Conservation (phyloP, 2,888 invertebrate genomes). For the Yponomeuta sedellus region DNA sequence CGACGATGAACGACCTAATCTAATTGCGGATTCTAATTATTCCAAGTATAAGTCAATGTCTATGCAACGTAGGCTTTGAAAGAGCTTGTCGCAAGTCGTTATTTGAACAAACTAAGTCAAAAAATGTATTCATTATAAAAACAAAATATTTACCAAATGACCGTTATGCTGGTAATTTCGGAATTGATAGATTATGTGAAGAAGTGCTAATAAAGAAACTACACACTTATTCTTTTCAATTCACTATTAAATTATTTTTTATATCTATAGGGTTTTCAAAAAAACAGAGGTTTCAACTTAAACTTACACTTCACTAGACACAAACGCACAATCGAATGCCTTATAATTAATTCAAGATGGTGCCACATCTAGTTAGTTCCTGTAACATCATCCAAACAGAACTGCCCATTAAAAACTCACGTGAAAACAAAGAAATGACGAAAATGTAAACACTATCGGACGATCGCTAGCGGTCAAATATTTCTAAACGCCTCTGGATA, state of each 20-base stretch:
- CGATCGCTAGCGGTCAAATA: conserved; percentile 7
- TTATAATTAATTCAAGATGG: not conserved
- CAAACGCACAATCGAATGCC: too few species aligned
- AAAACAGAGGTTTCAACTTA: too few species aligned
- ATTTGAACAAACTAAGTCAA: too few species aligned
- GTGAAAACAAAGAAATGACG: conserved; percentile 14
- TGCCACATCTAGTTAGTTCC: not conserved
- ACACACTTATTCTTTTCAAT: too few species aligned
- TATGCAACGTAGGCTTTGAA: not conserved
- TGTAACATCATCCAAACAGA: not conserved
- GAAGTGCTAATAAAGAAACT: too few species aligned
- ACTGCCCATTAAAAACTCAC: not conserved
- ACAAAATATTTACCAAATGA: too few species aligned
- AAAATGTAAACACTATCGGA: conserved; percentile 3
- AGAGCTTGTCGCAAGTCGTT: not conserved
- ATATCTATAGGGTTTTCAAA: too few species aligned
- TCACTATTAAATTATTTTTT: too few species aligned
- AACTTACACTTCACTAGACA: too few species aligned
- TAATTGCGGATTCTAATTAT: conserved; percentile 8
- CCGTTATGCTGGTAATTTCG: too few species aligned
- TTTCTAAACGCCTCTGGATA: conserved; percentile 8
- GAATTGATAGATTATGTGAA: too few species aligned
- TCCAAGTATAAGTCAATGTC: not conserved
- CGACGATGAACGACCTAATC: conserved; percentile 8
- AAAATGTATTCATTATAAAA: too few species aligned